Percentiles rank a stretch among this genome's conserved stretches.
These are phyloP conservation scores for Hydrolagus colliei DNA, from an alignment of 2,797 vertebrate genomes.

Conservation along the genomic window DNA sequence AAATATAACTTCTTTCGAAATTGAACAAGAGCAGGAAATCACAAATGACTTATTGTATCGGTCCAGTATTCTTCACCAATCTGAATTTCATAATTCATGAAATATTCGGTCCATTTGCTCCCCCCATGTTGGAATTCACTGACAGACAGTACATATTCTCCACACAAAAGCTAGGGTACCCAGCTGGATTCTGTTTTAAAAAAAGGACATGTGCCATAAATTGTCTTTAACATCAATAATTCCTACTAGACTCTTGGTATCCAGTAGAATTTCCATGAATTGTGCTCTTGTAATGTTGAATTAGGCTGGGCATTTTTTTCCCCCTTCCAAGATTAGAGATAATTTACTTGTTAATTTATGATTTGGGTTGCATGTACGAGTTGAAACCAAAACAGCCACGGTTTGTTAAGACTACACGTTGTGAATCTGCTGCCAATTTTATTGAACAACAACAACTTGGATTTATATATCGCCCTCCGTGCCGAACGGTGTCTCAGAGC, in stretches of 20 bases:
- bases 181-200: not conserved
- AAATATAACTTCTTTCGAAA: not conserved
- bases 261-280: not conserved
- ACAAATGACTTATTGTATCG: not conserved
- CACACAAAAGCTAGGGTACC: not conserved
- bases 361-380: not conserved
- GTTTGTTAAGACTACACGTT: no score
- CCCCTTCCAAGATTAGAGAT: not conserved
- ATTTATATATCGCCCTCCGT: no score
- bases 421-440: no score
- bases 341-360: not conserved
- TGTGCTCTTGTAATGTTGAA: not conserved
- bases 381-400: not conserved
- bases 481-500: no score
- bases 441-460: no score
- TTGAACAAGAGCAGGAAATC: not conserved
- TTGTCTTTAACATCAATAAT: not conserved
- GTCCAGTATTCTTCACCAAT: not conserved
- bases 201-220: not conserved
- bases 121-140: not conserved
- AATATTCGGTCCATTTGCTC: not conserved
- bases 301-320: not conserved
- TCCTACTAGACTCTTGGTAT: not conserved
- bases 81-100: not conserved
- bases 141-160: not conserved